These are phyloP conservation scores for Trissolcus brochymenae DNA, from an alignment of 2,888 invertebrate genomes.

Conservation along the genomic window DNA sequence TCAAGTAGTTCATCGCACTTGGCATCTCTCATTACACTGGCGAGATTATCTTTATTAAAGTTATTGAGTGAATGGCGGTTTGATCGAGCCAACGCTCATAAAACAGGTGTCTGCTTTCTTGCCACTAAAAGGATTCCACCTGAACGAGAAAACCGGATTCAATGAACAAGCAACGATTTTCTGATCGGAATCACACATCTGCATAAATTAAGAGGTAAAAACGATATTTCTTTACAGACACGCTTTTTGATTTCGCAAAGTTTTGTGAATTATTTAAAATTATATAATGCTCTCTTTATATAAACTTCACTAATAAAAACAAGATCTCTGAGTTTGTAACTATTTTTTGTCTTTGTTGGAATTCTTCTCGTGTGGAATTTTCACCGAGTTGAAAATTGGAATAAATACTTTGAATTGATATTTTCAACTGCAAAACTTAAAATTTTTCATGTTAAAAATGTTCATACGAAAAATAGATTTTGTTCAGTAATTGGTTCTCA, in stretches of 20 bases:
- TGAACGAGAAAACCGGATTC: conserved; percentile 48
- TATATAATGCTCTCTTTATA: too few relatives aligned
- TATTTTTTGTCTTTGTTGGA: too few relatives aligned
- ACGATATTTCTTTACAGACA: conserved; percentile 32
- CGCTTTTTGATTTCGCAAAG: conserved; percentile 18
- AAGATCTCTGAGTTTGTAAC: too few relatives aligned
- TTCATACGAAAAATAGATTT: too few relatives aligned
- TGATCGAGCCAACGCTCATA: conserved; percentile 51
- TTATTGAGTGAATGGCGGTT: conserved; percentile 46
- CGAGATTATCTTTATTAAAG: conserved; percentile 57
- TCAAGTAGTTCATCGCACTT: conserved; percentile 50
- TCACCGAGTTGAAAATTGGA: too few relatives aligned
- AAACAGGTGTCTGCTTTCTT: conserved; percentile 46
- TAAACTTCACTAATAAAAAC: too few relatives aligned
- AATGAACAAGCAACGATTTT: conserved; percentile 33
- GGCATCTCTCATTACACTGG: conserved; percentile 48
- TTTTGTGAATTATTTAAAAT: neutral
- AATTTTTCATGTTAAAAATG: neutral
- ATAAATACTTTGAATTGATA: too few relatives aligned
- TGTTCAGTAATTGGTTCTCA: conserved; percentile 10
- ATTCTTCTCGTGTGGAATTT: too few relatives aligned
- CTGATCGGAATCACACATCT: conserved; percentile 44
- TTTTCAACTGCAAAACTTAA: too few relatives aligned
- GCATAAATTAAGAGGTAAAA: conserved; percentile 52
- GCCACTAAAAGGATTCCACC: conserved; percentile 42